These are phyloP conservation scores for Leptocoma aspasia DNA, from an alignment of 2,113 vertebrate genomes.

Conservation along the genomic window DNA sequence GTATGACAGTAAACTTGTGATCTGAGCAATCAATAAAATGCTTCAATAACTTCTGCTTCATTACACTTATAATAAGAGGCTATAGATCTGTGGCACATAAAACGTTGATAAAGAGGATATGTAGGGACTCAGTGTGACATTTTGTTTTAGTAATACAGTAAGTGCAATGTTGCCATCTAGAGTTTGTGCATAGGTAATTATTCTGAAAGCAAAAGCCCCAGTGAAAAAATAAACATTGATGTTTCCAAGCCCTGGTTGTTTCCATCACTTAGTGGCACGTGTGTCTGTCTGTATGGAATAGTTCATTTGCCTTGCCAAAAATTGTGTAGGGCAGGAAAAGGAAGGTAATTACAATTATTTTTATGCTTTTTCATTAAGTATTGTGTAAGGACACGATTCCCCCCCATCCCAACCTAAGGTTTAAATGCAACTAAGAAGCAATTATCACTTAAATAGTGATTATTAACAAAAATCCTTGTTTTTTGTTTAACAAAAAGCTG, in stretches of 20 bases:
- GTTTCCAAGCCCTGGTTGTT: conserved; percentile 21
- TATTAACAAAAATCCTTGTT: too few relatives aligned
- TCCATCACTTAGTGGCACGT: background rate
- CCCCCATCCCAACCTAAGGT: background rate
- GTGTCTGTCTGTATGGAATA: background rate
- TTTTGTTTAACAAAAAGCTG: too few relatives aligned
- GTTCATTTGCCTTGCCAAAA: conserved; percentile 14
- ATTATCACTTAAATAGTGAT: background rate
- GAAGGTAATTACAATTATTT: background rate
- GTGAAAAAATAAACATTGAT: background rate
- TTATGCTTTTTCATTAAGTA: background rate
- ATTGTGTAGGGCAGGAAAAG: conserved; percentile 16
- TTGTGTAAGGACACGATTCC: background rate
- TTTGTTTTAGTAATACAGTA: conserved; percentile 70
- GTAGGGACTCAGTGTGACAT: conserved; percentile 62
- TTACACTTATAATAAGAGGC: conserved; percentile 93
- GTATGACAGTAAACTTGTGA: conserved; percentile 90
- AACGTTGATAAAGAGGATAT: conserved; percentile 80
- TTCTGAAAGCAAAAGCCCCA: conserved; percentile 1
- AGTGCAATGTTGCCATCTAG: conserved; percentile 92
- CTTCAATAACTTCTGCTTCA: conserved; percentile 91
- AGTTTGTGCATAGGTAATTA: conserved; percentile 79
- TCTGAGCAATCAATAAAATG: conserved; percentile 94
- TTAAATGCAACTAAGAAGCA: background rate
- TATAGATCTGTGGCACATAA: conserved; percentile 86